These are phyloP conservation scores for Ladona fulva DNA, from an alignment of 1,140 invertebrate genomes.

Conservation along the genomic window DNA sequence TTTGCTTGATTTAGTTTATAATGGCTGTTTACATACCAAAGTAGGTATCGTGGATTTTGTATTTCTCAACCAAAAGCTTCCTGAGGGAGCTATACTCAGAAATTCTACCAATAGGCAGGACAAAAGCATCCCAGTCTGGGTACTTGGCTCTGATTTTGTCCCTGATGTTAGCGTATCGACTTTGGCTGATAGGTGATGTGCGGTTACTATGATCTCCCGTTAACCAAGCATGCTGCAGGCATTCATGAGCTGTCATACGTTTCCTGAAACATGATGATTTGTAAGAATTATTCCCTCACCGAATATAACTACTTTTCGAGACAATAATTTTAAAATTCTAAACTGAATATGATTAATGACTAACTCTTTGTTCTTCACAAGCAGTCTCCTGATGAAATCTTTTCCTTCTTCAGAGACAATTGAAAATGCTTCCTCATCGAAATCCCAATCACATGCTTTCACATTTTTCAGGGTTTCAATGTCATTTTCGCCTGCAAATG, in stretches of 20 bases:
- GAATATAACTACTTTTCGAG: neutral
- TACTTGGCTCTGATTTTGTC: slow-evolving; percentile 79
- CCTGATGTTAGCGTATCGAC: slow-evolving; percentile 76
- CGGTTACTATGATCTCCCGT: slow-evolving; percentile 67
- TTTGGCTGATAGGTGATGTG: slow-evolving; percentile 62
- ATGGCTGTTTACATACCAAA: slow-evolving; percentile 73
- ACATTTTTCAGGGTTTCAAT: slow-evolving; percentile 98
- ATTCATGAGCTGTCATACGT: slow-evolving; percentile 96
- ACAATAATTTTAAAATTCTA: neutral
- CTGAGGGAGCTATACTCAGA: slow-evolving; percentile 96
- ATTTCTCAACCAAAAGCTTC: slow-evolving; percentile 92
- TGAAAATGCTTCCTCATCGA: slow-evolving; percentile 88
- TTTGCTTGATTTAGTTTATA: too few species aligned
- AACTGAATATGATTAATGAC: slow-evolving; percentile 30
- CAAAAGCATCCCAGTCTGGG: slow-evolving; percentile 84
- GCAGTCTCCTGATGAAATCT: slow-evolving; percentile 91
- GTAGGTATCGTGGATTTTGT: slow-evolving; percentile 89
- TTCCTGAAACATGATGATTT: slow-evolving; percentile 49
- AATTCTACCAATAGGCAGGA: slow-evolving; percentile 88
- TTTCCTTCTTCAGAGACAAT: slow-evolving; percentile 93
- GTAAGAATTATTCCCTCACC: neutral
- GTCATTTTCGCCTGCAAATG: slow-evolving; percentile 97
- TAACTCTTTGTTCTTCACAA: slow-evolving; percentile 91
- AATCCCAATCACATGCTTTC: slow-evolving; percentile 97
- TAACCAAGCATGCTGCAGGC: slow-evolving; percentile 90